Evolutionary conservation across 2,888 invertebrate genomes (phyloP).

Genomic region (Dryobotodes eremita): DNA sequence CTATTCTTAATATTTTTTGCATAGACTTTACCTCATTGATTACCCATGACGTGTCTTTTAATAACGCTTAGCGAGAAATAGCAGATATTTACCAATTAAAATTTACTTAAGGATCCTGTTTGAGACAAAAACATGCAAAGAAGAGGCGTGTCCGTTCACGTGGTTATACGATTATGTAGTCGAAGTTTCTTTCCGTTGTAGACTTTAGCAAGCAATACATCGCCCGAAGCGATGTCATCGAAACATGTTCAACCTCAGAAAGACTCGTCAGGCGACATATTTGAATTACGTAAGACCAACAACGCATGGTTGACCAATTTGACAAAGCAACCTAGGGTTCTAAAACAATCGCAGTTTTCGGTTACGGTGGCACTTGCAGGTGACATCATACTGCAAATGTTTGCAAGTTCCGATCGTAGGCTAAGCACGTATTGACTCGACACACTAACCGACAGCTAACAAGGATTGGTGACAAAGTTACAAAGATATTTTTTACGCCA

Average conservation of each 20-base stretch:
- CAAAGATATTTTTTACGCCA: constrained; percentile 8
- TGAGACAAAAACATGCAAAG: constrained; percentile 20
- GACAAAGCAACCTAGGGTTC: constrained; percentile 61
- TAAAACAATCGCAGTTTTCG: constrained; percentile 71
- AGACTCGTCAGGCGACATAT: constrained; percentile 57
- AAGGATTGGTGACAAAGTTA: constrained; percentile 51
- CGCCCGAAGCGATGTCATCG: constrained; percentile 49
- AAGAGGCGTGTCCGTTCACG: constrained; percentile 11
- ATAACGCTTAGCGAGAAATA: constrained; percentile 48
- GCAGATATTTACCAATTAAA: constrained; percentile 58
- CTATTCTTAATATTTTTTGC: constrained; percentile 72
- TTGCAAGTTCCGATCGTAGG: constrained; percentile 57
- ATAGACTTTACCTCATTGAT: constrained; percentile 65
- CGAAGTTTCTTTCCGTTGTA: constrained; percentile 38
- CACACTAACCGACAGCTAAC: constrained; percentile 60
- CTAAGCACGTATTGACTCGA: constrained; percentile 62
- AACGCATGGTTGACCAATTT: constrained; percentile 75
- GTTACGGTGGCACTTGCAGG: constrained; percentile 44
- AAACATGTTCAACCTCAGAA: constrained; percentile 45
- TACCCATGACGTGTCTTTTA: constrained; percentile 64
- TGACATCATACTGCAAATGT: constrained; percentile 74
- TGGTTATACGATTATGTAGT: constrained; percentile 27
- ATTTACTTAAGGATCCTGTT: constrained; percentile 37
- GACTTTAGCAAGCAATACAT: constrained; percentile 10
- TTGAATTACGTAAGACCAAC: constrained; percentile 76